Percentiles rank a stretch among this genome's conserved stretches.
Conservation (phyloP, 2,888 invertebrate genomes). For the Philereme transversata region DNA sequence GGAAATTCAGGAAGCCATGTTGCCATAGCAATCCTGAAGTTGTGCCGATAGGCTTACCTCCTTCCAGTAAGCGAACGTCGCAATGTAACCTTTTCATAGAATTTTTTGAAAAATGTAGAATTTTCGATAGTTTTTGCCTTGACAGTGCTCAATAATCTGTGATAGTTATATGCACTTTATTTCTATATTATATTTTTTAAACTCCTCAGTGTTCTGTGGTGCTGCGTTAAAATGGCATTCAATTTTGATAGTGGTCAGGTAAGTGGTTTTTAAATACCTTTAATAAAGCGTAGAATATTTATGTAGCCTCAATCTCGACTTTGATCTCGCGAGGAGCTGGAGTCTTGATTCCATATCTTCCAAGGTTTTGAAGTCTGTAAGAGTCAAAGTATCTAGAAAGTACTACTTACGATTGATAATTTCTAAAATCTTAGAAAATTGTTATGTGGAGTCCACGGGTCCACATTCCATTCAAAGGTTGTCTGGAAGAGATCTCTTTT, state of each 20-base stretch:
- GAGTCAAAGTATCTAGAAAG: too few species aligned
- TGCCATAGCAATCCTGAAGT: conserved; percentile 64
- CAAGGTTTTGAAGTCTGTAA: too few species aligned
- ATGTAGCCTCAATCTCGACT: too few species aligned
- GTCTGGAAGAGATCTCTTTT: too few species aligned
- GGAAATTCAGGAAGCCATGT: conserved; percentile 45
- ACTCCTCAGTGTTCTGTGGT: conserved; percentile 34
- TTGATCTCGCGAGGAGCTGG: too few species aligned
- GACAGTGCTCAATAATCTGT: conserved; percentile 51
- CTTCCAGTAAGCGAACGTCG: conserved; percentile 52
- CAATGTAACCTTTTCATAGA: conserved; percentile 34
- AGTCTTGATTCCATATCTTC: too few species aligned
- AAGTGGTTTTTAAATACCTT: conserved; percentile 39
- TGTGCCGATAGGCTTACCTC: conserved; percentile 72
- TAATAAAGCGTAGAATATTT: too few species aligned
- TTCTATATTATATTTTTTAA: conserved; percentile 44
- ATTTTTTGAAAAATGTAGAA: conserved; percentile 39
- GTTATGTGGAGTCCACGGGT: too few species aligned
- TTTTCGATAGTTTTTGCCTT: conserved; percentile 52
- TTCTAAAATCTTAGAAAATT: too few species aligned
- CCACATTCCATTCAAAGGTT: too few species aligned
- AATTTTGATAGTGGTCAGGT: conserved; percentile 79
- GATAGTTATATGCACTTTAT: conserved; percentile 46
- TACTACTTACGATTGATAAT: too few species aligned
- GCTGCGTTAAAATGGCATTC: conserved; percentile 60